Percentiles rank a stretch among this genome's conserved stretches.
Conservation (phyloP, 2,113 vertebrate species). For the Calyptomena viridis region DNA sequence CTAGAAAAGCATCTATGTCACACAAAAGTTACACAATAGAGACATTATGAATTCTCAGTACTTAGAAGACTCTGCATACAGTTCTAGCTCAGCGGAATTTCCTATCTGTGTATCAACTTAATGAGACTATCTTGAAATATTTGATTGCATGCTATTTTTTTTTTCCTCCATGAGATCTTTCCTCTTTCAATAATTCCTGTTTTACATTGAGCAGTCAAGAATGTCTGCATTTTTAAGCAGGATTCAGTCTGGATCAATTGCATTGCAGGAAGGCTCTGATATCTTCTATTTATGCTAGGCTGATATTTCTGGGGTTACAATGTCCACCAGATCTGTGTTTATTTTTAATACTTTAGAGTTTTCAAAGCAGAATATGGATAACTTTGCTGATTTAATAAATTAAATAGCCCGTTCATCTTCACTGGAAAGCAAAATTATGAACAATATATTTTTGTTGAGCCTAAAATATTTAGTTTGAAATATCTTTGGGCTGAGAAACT, state of each 20-base stretch:
- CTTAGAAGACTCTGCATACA: not conserved
- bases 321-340: not conserved
- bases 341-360: not conserved
- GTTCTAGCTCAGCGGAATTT: not conserved
- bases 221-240: not conserved
- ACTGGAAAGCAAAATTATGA: not conserved
- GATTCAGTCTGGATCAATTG: not conserved
- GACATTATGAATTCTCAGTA: not conserved
- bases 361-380: not conserved
- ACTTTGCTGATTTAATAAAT: not conserved
- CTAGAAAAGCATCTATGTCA: not conserved
- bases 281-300: not conserved
- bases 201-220: not conserved
- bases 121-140: not conserved
- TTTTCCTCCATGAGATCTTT: not conserved
- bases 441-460: not conserved
- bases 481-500: not conserved
- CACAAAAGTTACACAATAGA: not conserved
- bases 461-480: not conserved
- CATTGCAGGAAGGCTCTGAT: not conserved
- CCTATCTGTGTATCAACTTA: not conserved
- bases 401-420: not conserved
- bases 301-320: not conserved
- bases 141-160: not conserved
- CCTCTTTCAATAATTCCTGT: not conserved